Percentiles rank a stretch among this genome's conserved stretches.
These are phyloP conservation scores for Hirtodrosophila histrioides DNA, from an alignment of 2,888 invertebrate species.

Conservation along the genomic window DNA sequence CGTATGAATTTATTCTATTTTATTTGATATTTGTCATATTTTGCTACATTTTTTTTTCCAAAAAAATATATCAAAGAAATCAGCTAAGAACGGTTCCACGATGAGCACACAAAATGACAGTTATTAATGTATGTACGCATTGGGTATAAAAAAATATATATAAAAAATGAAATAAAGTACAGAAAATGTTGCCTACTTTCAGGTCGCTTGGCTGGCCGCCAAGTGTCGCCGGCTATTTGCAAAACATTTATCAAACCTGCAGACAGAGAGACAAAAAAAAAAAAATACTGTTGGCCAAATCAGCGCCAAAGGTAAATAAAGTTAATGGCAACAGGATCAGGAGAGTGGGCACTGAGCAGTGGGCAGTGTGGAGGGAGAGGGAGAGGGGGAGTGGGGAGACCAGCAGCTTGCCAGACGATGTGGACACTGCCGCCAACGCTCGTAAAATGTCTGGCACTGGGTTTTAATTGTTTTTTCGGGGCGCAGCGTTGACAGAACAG, in stretches of 20 bases:
- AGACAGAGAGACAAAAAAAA: conserved; percentile 37
- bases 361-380: no score
- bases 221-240: conserved; percentile 72
- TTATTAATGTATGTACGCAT: conserved; percentile 64
- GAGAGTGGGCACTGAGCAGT: not conserved
- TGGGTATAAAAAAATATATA: conserved; percentile 14
- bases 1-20: conserved; percentile 35
- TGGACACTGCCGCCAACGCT: conserved; percentile 37
- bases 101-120: conserved; percentile 59
- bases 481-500: conserved; percentile 50
- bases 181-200: conserved; percentile 58
- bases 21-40: not conserved
- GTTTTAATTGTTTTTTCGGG: conserved; percentile 66
- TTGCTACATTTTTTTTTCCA: not conserved
- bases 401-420: conserved; percentile 26
- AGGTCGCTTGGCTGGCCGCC: conserved; percentile 63
- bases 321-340: conserved; percentile 42
- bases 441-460: conserved; percentile 62
- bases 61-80: conserved; percentile 49
- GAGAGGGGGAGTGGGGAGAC: not conserved
- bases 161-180: conserved; percentile 22
- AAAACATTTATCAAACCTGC: conserved; percentile 67
- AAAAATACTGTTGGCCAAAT: conserved; percentile 50
- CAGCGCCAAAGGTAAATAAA: conserved; percentile 65
- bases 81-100: conserved; percentile 26